Evolutionary conservation across 2,888 invertebrate species (phyloP).

Genomic region (Trachelus stipa): DNA sequence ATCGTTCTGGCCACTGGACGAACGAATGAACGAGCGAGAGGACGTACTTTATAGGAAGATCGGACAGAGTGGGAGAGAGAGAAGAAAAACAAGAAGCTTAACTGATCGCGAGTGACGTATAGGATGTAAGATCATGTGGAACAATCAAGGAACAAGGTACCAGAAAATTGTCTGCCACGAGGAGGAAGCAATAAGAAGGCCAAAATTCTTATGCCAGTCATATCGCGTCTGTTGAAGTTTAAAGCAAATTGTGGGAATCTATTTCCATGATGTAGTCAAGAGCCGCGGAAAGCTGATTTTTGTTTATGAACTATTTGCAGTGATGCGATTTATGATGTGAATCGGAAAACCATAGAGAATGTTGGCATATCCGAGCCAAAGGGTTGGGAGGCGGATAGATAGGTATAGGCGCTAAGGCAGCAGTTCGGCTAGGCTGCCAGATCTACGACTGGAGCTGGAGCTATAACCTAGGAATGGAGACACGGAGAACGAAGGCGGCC

Average conservation of each 20-base stretch:
- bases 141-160: not conserved
- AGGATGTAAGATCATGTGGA: not conserved
- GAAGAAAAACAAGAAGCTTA: slow-evolving; percentile 2
- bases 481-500: slow-evolving; percentile 20
- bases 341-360: slow-evolving; percentile 44
- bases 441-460: no score
- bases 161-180: no score
- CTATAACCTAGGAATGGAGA: not conserved
- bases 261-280: slow-evolving; percentile 19
- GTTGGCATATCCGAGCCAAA: slow-evolving; percentile 16
- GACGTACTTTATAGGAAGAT: not conserved
- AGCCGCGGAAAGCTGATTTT: slow-evolving; percentile 30
- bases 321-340: slow-evolving; percentile 49
- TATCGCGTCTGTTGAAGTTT: no score
- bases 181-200: no score
- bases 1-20: slow-evolving; percentile 32
- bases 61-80: not conserved
- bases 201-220: no score
- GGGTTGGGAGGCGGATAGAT: slow-evolving; percentile 20
- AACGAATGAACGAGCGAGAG: slow-evolving; percentile 15
- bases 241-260: not conserved
- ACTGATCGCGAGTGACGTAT: not conserved
- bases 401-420: slow-evolving; percentile 26
- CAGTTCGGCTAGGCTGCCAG: not conserved
- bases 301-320: slow-evolving; percentile 55